These are phyloP conservation scores for Chesias legatella DNA, from an alignment of 2,888 invertebrate species.

Conservation along the genomic window DNA sequence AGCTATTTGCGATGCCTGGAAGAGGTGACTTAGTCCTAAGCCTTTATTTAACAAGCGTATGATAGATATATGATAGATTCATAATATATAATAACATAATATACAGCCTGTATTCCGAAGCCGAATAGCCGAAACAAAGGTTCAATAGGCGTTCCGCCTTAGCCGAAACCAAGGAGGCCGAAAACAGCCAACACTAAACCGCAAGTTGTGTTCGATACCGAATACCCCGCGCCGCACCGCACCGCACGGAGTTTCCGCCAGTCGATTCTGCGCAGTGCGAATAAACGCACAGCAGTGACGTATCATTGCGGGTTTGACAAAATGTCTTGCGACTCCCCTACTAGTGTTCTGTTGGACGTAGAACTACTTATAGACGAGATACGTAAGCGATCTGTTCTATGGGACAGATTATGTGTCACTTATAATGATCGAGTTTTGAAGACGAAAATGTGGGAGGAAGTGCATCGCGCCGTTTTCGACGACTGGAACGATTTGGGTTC, in stretches of 20 bases:
- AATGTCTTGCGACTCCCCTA: constrained; percentile 8
- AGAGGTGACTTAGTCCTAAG: no score
- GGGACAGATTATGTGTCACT: constrained; percentile 4
- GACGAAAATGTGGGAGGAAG: constrained; percentile 10
- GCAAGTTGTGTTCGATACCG: no score
- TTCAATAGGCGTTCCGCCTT: no score
- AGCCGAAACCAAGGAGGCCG: no score
- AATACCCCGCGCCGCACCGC: constrained; percentile 5
- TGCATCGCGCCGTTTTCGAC: constrained; percentile 10
- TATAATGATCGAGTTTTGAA: constrained; percentile 13
- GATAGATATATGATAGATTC: no score
- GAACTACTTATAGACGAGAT: constrained; percentile 11
- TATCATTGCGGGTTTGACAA: not conserved
- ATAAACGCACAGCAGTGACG: constrained; percentile 12
- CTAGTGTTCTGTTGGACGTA: constrained; percentile 1
- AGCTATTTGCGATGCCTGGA: no score
- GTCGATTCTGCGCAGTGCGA: not conserved
- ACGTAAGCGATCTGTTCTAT: constrained; percentile 9
- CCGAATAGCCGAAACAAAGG: no score
- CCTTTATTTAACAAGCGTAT: no score
- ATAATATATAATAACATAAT: no score
- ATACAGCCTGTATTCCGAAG: no score
- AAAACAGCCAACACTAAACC: no score
- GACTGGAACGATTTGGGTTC: constrained; percentile 10
- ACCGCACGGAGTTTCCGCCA: constrained; percentile 7